A percentile compares a stretch with the other conserved stretches of the same genome.
Conservation (phyloP, 1,140 invertebrate species). For the Dinoponera quadriceps region DNA sequence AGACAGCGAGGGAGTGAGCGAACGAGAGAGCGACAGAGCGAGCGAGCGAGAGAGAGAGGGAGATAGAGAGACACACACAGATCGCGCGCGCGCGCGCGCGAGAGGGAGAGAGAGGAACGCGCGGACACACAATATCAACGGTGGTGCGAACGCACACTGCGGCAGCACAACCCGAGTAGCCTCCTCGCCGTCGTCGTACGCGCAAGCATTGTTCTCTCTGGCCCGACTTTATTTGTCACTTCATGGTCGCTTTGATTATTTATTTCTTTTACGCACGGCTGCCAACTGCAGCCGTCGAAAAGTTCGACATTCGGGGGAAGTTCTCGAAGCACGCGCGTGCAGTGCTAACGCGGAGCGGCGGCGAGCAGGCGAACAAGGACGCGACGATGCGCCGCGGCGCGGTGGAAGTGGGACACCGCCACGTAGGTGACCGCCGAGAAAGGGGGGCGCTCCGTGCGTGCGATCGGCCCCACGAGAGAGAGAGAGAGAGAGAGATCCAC, state of each 20-base stretch:
- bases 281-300: slow-evolving; percentile 80
- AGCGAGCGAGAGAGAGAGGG: too few relatives aligned
- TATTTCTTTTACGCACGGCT: slow-evolving; percentile 85
- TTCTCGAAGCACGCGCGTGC: slow-evolving; percentile 64
- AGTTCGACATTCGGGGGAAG: slow-evolving; percentile 75
- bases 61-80: too few relatives aligned
- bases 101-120: background rate
- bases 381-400: slow-evolving; percentile 18
- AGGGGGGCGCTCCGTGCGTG: slow-evolving; percentile 1
- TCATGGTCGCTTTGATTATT: slow-evolving; percentile 85
- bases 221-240: slow-evolving; percentile 85
- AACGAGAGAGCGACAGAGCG: too few relatives aligned
- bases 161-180: slow-evolving; percentile 58
- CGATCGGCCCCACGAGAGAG: background rate
- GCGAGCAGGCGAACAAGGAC: slow-evolving; percentile 37
- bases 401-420: slow-evolving; percentile 5
- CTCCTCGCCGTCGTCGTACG: slow-evolving; percentile 75
- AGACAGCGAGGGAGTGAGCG: too few relatives aligned
- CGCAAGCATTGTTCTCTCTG: slow-evolving; percentile 80
- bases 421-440: background rate
- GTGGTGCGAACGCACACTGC: slow-evolving; percentile 67
- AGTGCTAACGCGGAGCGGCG: slow-evolving; percentile 48
- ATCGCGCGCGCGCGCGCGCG: too few relatives aligned
- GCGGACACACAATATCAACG: slow-evolving; percentile 68
- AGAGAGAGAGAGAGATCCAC: too few relatives aligned